Evolutionary conservation across 2,797 vertebrate genomes (phyloP).

Genomic region (Bryconaethiops microstoma): DNA sequence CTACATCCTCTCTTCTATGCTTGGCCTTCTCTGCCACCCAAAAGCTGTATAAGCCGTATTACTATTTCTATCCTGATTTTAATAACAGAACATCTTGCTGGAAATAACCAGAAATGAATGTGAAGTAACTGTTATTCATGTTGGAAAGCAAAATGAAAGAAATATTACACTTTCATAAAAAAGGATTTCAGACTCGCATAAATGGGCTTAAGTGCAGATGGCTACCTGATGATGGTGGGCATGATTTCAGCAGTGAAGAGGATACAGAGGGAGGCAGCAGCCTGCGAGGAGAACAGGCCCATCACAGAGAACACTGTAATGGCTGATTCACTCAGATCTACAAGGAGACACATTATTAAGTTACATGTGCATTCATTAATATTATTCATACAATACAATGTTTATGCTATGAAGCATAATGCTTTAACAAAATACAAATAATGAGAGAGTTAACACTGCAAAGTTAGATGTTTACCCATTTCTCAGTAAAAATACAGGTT

Average conservation of each 20-base stretch:
- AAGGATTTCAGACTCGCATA: background rate
- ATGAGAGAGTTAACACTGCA: background rate
- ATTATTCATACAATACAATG: background rate
- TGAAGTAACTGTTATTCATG: background rate
- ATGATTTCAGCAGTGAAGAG: slow-evolving; percentile 89
- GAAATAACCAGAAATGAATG: background rate
- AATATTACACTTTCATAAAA: background rate
- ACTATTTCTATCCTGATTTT: background rate
- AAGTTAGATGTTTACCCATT: background rate
- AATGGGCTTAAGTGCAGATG: background rate
- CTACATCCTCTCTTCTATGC: background rate
- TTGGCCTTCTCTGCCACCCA: background rate
- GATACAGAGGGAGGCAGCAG: slow-evolving; percentile 84
- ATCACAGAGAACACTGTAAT: slow-evolving; percentile 87
- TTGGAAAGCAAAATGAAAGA: background rate
- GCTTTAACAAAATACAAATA: background rate
- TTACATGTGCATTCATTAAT: background rate
- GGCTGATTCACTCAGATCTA: slow-evolving; percentile 85
- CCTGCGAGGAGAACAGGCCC: slow-evolving; percentile 88
- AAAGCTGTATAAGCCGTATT: background rate
- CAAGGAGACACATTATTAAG: slow-evolving; percentile 11
- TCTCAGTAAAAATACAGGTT: background rate
- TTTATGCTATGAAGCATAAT: background rate
- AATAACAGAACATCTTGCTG: background rate
- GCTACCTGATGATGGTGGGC: slow-evolving; percentile 86